Conservation (phyloP, 2,113 vertebrate genomes). For the Vireo altiloquus region DNA sequence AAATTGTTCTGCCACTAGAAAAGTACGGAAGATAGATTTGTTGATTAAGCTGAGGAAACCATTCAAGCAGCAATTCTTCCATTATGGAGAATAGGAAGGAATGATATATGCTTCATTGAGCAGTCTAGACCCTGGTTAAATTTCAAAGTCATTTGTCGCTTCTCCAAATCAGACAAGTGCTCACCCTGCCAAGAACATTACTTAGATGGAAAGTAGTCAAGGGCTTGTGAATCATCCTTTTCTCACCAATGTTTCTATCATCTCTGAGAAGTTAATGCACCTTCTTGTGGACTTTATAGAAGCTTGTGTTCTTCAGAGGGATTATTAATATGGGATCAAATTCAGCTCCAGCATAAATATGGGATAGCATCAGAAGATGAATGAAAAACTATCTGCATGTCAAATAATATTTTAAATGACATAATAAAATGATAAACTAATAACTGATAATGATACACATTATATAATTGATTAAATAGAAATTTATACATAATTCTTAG, state of each 20-base stretch:
- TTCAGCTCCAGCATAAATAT: background rate
- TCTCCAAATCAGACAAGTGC: background rate
- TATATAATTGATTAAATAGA: background rate
- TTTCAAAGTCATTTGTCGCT: background rate
- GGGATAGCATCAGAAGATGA: background rate
- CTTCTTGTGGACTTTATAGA: background rate
- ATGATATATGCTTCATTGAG: background rate
- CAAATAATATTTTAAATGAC: background rate
- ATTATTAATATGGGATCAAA: background rate
- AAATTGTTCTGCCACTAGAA: background rate
- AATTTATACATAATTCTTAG: background rate
- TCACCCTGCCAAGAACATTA: background rate
- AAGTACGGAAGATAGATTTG: background rate
- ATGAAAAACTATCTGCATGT: background rate
- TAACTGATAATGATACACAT: background rate
- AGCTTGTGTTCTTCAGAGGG: background rate
- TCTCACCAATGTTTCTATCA: background rate
- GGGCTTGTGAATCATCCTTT: background rate
- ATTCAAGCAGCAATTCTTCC: constrained; percentile 20
- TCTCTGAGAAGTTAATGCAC: background rate
- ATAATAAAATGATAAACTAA: background rate
- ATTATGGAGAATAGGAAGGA: background rate
- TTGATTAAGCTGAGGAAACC: constrained; percentile 18
- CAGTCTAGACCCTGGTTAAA: background rate
- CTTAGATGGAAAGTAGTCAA: background rate